Evolutionary conservation across 2,888 invertebrate genomes (phyloP), one percentile per base, ranked within the genome.

Genomic region (Andrena trimmerana): DNA sequence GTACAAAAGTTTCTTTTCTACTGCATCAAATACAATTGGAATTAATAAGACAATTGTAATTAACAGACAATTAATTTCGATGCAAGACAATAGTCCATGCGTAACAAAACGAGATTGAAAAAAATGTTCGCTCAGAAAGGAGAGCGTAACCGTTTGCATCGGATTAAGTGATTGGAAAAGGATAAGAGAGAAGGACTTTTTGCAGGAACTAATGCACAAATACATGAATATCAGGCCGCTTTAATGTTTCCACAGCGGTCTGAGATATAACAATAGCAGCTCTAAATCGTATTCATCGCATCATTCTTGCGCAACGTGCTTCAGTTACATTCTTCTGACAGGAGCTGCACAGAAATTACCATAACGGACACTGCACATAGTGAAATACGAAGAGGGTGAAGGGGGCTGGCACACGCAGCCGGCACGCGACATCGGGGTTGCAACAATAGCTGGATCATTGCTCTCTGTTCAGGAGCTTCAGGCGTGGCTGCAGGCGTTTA

Each of bases 291-390:
- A 75, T 83, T 81, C 78, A 72, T 60, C 66, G 79, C 72, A 76
- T 80, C 78, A 88, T 83, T 86, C 81, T 83, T 73, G 67, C 84
- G 75, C 83, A 81, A 76, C 80, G 84, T 84, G 87, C 84, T 87
- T 83, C 88, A 72, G 72, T 77, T 83, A 71, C 77, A 83, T 86
- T 86, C 87, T 87, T 69, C 54, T 60, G 82, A 78, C 85, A 77
- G 79, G 73, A 62, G 65, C 72, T 85, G 84, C 83, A 88, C 77
- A 71, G 79, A 89, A 91, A 91, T 91, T 91, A 90, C 85, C 91
- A 91, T 91, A 87, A 88, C 81, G 65, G 62, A 31, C 68, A 33
- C 36, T 10, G 77, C n/a, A 36, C n/a, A 8, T 50, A 24, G 24
- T n/a, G 63, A 42, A 77, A 77, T 16, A 52, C 6, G 59, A 33